A percentile compares a stretch with the other conserved stretches of the same genome.
Evolutionary conservation across 2,113 vertebrate genomes (phyloP).

Genomic region (Lutjanus erythropterus): DNA sequence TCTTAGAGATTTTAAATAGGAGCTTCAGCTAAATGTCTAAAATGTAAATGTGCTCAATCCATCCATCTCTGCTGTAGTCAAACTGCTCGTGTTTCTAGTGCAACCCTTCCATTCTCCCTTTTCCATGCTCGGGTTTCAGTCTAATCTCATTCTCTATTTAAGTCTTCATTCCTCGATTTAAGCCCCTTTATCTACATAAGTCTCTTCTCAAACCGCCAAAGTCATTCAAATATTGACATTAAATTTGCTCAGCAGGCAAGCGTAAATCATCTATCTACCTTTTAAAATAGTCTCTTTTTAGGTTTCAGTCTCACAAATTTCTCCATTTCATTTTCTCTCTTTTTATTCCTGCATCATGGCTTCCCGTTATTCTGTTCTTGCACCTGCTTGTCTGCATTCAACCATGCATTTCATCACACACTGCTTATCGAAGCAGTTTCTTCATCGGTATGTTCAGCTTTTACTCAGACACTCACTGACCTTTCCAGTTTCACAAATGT

Average conservation of each 20-base stretch:
- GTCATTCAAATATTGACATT: constrained; percentile 24
- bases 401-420: constrained; percentile 1
- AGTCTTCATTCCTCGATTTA: constrained; percentile 39
- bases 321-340: background rate
- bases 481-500: background rate
- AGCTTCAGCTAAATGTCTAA: constrained; percentile 26
- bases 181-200: constrained; percentile 47
- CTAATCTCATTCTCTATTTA: constrained; percentile 37
- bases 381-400: background rate
- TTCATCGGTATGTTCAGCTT: background rate
- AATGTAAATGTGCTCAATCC: constrained; percentile 44
- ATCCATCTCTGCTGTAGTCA: constrained; percentile 22
- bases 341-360: background rate
- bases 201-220: constrained; percentile 37
- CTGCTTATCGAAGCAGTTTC: background rate
- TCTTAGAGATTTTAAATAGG: constrained; percentile 10
- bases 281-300: background rate
- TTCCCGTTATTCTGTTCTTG: background rate
- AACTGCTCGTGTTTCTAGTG: background rate
- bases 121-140: constrained; percentile 7
- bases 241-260: background rate
- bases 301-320: background rate
- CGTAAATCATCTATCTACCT: background rate
- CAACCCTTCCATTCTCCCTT: background rate
- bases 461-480: background rate